Evolutionary conservation across 2,888 invertebrate species (phyloP).

Genomic region (Hoplodrina ambigua): DNA sequence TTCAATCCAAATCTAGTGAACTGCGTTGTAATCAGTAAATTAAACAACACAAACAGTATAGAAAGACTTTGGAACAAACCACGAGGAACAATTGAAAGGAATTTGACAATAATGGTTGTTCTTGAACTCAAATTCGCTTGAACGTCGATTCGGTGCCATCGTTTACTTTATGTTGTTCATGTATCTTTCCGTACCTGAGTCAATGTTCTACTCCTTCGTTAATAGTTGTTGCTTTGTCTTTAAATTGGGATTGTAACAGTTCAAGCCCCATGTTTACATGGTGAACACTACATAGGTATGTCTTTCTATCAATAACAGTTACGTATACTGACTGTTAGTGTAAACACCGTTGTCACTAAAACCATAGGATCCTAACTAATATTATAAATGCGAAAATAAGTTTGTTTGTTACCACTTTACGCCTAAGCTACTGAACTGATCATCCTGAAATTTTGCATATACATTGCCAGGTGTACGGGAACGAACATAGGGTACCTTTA

Average conservation of each 20-base stretch:
- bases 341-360: no score
- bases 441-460: no score
- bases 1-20: constrained; percentile 62
- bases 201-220: no score
- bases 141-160: constrained; percentile 34
- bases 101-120: constrained; percentile 63
- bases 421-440: no score
- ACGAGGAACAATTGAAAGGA: constrained; percentile 55
- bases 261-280: not conserved
- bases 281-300: no score
- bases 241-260: not conserved
- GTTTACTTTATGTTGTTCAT: constrained; percentile 54
- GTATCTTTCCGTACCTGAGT: constrained; percentile 32
- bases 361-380: no score
- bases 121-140: constrained; percentile 50
- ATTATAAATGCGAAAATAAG: no score
- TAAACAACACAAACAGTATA: constrained; percentile 63
- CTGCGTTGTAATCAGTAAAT: constrained; percentile 65
- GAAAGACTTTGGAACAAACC: constrained; percentile 56
- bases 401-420: no score
- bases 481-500: no score
- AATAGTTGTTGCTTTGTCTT: constrained; percentile 8
- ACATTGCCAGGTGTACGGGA: no score
- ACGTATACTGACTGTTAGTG: no score
- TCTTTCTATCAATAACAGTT: no score